Evolutionary conservation across 2,113 vertebrate genomes (phyloP), one percentile per base, ranked within the genome.

Genomic region (Amazona guildingii): DNA sequence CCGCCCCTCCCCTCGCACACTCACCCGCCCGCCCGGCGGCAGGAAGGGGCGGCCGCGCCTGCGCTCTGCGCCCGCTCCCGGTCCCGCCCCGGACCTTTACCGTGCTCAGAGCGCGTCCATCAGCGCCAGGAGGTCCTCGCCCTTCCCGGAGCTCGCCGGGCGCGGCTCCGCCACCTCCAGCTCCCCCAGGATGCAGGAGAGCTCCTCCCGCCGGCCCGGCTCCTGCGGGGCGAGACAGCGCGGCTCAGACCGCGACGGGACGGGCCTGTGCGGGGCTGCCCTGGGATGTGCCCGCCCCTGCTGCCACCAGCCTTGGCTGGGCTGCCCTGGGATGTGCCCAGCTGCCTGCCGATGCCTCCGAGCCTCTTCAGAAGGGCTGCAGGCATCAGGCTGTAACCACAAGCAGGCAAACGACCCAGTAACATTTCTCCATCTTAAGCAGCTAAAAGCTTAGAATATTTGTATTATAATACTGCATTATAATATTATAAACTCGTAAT

Each of bases 121-220:
- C 98, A 99, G 98, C 66, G 99, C 99, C 59, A 99, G 97, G 76
- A 99, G 97, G 87, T 99, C 99, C 7, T 99, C 99, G 25, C 99
- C 99, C 92, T 99, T 99, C 96, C 92, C 99, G 90, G 92, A 43
- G 37, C 95, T 97, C 66, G 37, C 89, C 29, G 95, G 92, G 3
- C 97, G 96, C 88, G 98, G 98, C 61, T 97, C 98, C 5, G 91
- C 91, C 81, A 98, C 97, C 24, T 98, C 98, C 92, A 99, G 98
- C 94, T 99, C 98, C 6, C 98, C 99, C 98, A 99, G 99, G 98
- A 99, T 99, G 81, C 98, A 98, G 68, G 98, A 97, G 92, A 99
- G 97, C 97, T 99, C 98, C 49, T 98, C 98, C 61, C 97, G 98
- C 83, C 98, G 97, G 24, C 97, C 98, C 91, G 98, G 98, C 89